Base-by-base conservation (phyloP, 1,140 invertebrate genomes). In the Drosophila hydei region DNA sequence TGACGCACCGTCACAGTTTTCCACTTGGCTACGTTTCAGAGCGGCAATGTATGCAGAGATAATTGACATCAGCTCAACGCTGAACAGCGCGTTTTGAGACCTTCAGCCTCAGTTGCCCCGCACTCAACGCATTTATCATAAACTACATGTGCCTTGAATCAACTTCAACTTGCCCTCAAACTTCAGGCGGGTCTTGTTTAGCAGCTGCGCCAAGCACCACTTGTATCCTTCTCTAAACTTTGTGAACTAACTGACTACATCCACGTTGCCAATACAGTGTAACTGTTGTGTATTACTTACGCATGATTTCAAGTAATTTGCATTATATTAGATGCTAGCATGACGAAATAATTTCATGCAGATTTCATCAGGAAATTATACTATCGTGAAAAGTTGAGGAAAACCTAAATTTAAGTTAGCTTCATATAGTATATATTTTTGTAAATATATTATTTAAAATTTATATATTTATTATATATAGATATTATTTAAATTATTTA, bases 1-100 rank as follows among this genome's bases (percentile, higher is more conserved):
- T 70, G 69, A 69, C 38, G 68, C 52, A 47, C 61, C 38, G 36
- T 72, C 76, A 72, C 61, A 69, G 64, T 64, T 80, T 77, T 76
- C 50, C 59, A 70, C 60, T 65, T 43, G 75, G 54, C 72, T 59
- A 52, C 38, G 48, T 33, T 45, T 50, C 40, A 18, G 36, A 38
- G 40, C 50, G 51, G 43, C 62, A 69, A 77, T 69, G 64, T 74
- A 81, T 81, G 78, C 70, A 81, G 67, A 72, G 76, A 81, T 81
- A 81, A 81, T 78, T 81, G 78, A 83, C 70, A 83, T 70, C 47
- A 59, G 69, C 48, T 68, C 38, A 67, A 65, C 62, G 33, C 33
- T 38, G 51, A 42, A 38, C 52, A 54, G 16, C 63, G 38, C 61
- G 38, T 64, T 43, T 43, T 45, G 38, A 64, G 51, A 55, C 51